Evolutionary conservation across 2,888 invertebrate genomes (phyloP).

Genomic region (Pogonocherus hispidulus): DNA sequence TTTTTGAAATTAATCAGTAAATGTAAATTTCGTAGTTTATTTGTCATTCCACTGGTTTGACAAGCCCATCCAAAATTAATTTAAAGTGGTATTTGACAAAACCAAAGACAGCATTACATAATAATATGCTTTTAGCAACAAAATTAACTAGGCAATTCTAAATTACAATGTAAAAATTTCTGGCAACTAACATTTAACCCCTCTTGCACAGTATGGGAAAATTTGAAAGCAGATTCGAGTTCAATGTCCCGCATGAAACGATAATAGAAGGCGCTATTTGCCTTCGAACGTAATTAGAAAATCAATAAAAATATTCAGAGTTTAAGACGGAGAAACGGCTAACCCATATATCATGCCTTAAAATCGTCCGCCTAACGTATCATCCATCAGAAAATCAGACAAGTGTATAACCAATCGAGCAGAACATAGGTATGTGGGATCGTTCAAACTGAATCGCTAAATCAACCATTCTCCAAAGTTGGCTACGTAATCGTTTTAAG

Average conservation of each 20-base stretch:
- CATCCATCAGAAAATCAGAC: conserved; percentile 25
- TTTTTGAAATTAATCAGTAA: too few relatives aligned
- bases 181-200: too few relatives aligned
- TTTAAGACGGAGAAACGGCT: neutral
- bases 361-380: conserved; percentile 15
- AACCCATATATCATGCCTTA: conserved; percentile 17
- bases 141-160: too few relatives aligned
- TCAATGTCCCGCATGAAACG: neutral
- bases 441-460: conserved; percentile 17
- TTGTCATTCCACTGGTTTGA: too few relatives aligned
- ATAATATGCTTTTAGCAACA: too few relatives aligned
- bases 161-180: too few relatives aligned
- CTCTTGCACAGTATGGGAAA: too few relatives aligned
- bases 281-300: neutral
- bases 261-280: neutral
- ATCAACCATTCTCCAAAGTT: neutral
- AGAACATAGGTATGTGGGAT: conserved; percentile 14
- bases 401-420: conserved; percentile 22
- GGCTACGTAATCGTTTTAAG: neutral
- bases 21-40: too few relatives aligned
- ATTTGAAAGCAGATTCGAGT: neutral
- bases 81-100: too few relatives aligned
- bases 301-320: conserved; percentile 23
- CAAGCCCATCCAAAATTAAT: too few relatives aligned
- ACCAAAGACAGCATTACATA: too few relatives aligned